These are phyloP conservation scores for Avahi laniger DNA, from an alignment of 2,797 vertebrate species.

Conservation along the genomic window DNA sequence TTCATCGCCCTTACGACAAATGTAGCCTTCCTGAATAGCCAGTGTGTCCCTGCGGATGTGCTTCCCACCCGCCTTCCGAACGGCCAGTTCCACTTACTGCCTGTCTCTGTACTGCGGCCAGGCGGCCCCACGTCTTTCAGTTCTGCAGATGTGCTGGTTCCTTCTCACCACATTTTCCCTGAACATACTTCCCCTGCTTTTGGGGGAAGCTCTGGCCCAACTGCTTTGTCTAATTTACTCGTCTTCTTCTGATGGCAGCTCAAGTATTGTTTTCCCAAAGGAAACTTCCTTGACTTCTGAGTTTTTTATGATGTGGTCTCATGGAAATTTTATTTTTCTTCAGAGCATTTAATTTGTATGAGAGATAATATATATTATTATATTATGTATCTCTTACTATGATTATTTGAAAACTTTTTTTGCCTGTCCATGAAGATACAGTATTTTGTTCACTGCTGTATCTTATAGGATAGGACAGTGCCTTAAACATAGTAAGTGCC, in stretches of 20 bases:
- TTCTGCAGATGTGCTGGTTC: neutral
- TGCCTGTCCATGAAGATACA: neutral
- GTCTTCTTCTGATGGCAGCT: neutral
- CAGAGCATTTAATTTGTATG: neutral
- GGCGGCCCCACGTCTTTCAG: fast-evolving
- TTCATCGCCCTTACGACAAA: neutral
- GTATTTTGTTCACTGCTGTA: neutral
- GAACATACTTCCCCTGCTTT: neutral
- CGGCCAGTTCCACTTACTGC: neutral
- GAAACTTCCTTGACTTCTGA: neutral
- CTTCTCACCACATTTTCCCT: neutral
- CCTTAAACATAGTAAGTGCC: no score
- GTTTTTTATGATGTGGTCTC: neutral
- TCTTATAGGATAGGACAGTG: neutral
- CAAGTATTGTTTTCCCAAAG: neutral
- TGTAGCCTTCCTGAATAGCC: neutral
- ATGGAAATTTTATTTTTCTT: neutral
- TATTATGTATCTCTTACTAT: neutral
- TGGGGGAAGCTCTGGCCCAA: neutral
- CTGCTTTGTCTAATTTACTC: neutral
- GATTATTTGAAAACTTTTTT: neutral
- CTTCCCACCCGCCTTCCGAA: fast-evolving
- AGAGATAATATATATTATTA: neutral
- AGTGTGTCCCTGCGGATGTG: fast-evolving
- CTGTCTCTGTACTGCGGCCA: neutral